Conservation (phyloP, 2,888 invertebrate genomes). For the Agriopis aurantiaria region DNA sequence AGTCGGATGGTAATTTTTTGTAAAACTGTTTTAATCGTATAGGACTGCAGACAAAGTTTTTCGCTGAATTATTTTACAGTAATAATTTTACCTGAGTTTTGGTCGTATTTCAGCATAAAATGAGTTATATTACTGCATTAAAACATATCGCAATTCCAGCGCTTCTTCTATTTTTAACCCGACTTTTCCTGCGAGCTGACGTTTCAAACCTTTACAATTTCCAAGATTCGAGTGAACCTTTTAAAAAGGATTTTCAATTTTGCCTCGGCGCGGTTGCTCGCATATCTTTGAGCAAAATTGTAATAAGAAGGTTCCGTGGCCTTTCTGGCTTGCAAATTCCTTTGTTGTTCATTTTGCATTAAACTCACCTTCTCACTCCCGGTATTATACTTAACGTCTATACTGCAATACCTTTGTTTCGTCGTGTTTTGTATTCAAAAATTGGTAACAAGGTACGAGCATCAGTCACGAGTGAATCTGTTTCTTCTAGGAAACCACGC, state of each 20-base stretch:
- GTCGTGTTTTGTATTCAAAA: slow-evolving; percentile 3
- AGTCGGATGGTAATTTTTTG: no score
- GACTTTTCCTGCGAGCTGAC: slow-evolving; percentile 25
- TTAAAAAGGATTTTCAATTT: slow-evolving; percentile 47
- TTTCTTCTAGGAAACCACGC: no score
- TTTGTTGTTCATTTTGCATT: slow-evolving; percentile 31
- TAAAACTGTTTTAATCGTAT: no score
- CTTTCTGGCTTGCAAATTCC: slow-evolving; percentile 23
- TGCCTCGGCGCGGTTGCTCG: slow-evolving; percentile 29
- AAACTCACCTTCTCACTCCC: slow-evolving; percentile 4
- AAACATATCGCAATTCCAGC: background rate
- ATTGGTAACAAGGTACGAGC: no score
- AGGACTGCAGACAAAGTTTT: no score
- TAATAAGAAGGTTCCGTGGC: slow-evolving; percentile 36
- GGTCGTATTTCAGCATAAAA: background rate
- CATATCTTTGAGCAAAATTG: slow-evolving; percentile 44
- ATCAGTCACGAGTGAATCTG: no score
- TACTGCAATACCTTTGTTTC: slow-evolving; percentile 5
- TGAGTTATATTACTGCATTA: slow-evolving; percentile 8
- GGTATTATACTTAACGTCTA: slow-evolving; percentile 3
- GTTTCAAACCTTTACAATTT: slow-evolving; percentile 39
- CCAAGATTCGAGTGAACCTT: slow-evolving; percentile 30
- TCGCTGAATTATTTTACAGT: no score
- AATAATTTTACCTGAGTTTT: no score
- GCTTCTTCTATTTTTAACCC: slow-evolving; percentile 14